Base-by-base conservation (phyloP, 2,888 invertebrate species). In the Synergus japonicus region DNA sequence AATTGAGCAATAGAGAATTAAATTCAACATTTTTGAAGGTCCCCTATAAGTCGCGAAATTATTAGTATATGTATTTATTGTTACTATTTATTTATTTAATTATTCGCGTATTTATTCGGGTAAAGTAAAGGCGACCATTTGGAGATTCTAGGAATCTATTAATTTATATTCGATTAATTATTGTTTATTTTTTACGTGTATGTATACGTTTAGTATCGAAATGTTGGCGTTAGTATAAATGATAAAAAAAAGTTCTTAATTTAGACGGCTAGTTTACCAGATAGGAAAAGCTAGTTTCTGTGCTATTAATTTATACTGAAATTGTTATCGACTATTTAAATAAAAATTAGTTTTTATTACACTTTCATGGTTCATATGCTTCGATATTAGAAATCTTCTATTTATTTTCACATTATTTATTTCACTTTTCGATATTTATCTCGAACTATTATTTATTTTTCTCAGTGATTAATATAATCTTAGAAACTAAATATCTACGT, bases 401-500 rank as follows among this genome's bases (percentile, higher is more conserved):
- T 22, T 12, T 60, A 22, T 60, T 22, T 29, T 29, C 4, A 7
- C 29, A 29, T 2, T 29, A 22, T 29, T 29, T 12, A 63, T 63
- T 63, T 29, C 0, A 63, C 7, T 0, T 54, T 54, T 18, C 18
- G 10, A 58, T 58, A 18, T 58, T 58, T 9, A 0, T 54, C n/a
- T n/a, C 22, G 9, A 18, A 12, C 46, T 46, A 46, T 22, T 13
- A 15, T 67, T 46, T 44, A 10, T 46, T 22, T 67, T 67, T 22
- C 4, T 15, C 37, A 29, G 13, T 54, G n/a, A 63, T 29, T 69
- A 54, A 5, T 12, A 54, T 73, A 73, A 73, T 37, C 37, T 37
- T 73, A 73, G 37, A 4, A 73, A 73, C 15, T 73, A 54, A 37
- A 73, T 3, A 73, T 49, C 10, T 73, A 29, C n/a, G 73, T 73